These are phyloP conservation scores for Parapristionchus giblindavisi DNA, from an alignment of 2,888 invertebrate genomes.

Conservation along the genomic window DNA sequence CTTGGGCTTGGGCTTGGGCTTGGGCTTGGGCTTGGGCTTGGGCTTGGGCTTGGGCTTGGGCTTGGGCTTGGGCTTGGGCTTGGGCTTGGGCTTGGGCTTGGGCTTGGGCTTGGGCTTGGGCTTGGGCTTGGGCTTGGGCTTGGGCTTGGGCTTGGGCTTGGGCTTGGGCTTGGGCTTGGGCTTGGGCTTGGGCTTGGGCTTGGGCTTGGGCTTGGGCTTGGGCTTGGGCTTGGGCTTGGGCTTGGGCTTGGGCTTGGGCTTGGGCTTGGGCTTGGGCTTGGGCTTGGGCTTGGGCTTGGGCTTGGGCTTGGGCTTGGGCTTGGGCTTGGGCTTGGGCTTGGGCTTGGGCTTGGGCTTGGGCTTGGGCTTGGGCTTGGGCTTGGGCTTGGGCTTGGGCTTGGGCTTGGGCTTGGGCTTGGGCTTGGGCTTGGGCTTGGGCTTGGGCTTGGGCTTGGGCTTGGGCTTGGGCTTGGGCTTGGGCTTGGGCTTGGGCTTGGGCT, in stretches of 20 bases:
- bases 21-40: conserved; percentile 38
- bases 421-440: conserved; percentile 26
- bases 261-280: conserved; percentile 42
- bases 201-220: conserved; percentile 39
- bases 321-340: conserved; percentile 39
- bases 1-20: conserved; percentile 39
- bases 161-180: conserved; percentile 34
- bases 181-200: conserved; percentile 41
- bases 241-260: conserved; percentile 43
- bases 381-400: conserved; percentile 36
- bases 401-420: conserved; percentile 38
- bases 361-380: conserved; percentile 42
- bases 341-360: conserved; percentile 40
- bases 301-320: conserved; percentile 39
- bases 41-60: conserved; percentile 39
- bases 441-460: conserved; percentile 21
- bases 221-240: conserved; percentile 41
- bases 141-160: conserved; percentile 38
- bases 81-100: conserved; percentile 36
- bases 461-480: conserved; percentile 40
- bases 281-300: conserved; percentile 43
- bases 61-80: conserved; percentile 40
- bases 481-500: conserved; percentile 41
- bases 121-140: conserved; percentile 40
- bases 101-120: conserved; percentile 39